A percentile compares a stretch with the other conserved stretches of the same genome.
These are phyloP conservation scores for Callocephalon fimbriatum DNA, from an alignment of 2,113 vertebrate genomes.

Conservation along the genomic window DNA sequence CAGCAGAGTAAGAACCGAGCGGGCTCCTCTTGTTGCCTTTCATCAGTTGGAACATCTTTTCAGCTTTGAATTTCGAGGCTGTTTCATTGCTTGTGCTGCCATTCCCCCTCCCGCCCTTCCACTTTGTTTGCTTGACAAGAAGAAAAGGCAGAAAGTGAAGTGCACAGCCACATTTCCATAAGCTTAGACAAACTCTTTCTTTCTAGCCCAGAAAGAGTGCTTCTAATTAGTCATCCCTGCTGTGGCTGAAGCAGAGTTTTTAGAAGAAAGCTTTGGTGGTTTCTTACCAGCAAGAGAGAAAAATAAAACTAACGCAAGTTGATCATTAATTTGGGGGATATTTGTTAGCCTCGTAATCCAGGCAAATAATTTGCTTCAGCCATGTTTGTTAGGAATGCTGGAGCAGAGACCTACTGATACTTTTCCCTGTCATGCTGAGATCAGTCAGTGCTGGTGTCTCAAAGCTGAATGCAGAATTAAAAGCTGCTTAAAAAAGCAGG, in stretches of 20 bases:
- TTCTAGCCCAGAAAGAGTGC: conserved; percentile 7
- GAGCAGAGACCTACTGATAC: background rate
- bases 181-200: conserved; percentile 33
- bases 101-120: background rate
- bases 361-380: conserved; percentile 27
- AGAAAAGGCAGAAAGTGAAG: conserved; percentile 62
- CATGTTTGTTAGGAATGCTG: background rate
- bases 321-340: background rate
- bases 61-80: conserved; percentile 30
- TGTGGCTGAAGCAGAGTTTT: background rate
- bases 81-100: conserved; percentile 26
- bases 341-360: conserved; percentile 23
- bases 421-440: background rate
- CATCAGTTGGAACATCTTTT: conserved; percentile 34
- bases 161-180: conserved; percentile 45
- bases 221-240: conserved; percentile 53
- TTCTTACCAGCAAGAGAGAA: conserved; percentile 27
- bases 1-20: conserved; percentile 3
- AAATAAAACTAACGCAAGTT: background rate
- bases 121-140: conserved; percentile 59
- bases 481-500: conserved; percentile 35
- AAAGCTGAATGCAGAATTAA: conserved; percentile 47
- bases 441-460: conserved; percentile 47
- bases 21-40: background rate
- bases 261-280: conserved; percentile 3